Evolutionary conservation across 2,113 vertebrate species (phyloP).

Genomic region (Pithys albifrons): DNA sequence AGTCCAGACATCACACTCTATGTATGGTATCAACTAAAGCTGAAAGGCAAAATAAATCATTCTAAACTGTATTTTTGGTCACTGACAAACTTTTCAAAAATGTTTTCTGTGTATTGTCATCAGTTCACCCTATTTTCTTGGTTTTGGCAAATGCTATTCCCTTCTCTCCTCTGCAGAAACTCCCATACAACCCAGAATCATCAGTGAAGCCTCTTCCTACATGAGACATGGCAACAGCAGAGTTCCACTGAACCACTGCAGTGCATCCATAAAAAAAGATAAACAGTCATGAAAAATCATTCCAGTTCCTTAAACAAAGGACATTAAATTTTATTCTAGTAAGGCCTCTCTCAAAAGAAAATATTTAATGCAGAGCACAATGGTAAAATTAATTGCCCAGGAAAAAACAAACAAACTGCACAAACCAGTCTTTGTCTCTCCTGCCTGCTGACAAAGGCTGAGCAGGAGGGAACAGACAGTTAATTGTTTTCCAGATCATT

Average conservation of each 20-base stretch:
- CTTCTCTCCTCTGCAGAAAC: not conserved
- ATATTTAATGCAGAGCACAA: not conserved
- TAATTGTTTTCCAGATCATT: constrained; percentile 12
- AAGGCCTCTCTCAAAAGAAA: not conserved
- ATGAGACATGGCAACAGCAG: accelerated
- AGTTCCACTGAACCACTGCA: not conserved
- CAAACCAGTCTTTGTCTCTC: not conserved
- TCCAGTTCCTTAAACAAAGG: not conserved
- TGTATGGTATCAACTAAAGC: not conserved
- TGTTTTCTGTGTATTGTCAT: not conserved
- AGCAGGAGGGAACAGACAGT: constrained; percentile 18
- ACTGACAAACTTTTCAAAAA: not conserved
- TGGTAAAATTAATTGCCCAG: not conserved
- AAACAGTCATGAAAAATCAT: not conserved
- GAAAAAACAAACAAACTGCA: constrained; percentile 10
- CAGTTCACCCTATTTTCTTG: not conserved
- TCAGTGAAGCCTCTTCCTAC: not conserved
- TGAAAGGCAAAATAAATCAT: not conserved
- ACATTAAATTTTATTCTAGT: not conserved
- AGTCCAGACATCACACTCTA: not conserved
- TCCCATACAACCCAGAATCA: not conserved
- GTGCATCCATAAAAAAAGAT: not conserved
- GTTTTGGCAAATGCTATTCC: not conserved
- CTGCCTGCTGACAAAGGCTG: not conserved
- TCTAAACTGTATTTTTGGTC: not conserved